phyloP scores from a whole-genome alignment of 2,113 vertebrate genomes.

The Mandrillus leucophaeus region DNA sequence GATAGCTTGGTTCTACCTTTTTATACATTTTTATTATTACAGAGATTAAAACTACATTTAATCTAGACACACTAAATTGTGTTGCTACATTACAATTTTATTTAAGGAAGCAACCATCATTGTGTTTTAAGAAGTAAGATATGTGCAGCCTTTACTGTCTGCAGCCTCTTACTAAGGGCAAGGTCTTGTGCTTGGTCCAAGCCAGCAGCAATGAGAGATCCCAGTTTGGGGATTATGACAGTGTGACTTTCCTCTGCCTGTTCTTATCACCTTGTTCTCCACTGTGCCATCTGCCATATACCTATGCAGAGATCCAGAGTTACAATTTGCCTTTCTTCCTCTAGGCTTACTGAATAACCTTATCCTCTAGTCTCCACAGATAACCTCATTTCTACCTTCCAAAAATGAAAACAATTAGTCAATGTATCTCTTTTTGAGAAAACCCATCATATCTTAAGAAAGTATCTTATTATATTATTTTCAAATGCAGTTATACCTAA shows the following conservation, averaged over 20 bases:
- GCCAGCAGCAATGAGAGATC: not conserved
- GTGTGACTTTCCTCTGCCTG: not conserved
- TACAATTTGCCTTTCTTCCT: not conserved
- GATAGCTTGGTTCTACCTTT: not conserved
- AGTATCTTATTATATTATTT: not conserved
- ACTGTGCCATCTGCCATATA: not conserved
- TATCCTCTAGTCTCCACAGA: not conserved
- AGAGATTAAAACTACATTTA: not conserved
- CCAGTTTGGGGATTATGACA: not conserved
- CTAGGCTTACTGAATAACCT: not conserved
- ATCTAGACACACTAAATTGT: not conserved
- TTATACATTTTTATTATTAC: not conserved
- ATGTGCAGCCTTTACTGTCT: not conserved
- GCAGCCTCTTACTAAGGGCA: not conserved
- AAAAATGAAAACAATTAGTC: not conserved
- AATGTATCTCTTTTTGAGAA: not conserved
- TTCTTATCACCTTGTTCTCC: not conserved
- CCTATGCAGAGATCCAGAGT: not conserved
- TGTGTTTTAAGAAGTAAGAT: not conserved
- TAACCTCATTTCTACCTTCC: not conserved
- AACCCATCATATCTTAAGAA: not conserved
- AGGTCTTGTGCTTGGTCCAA: not conserved
- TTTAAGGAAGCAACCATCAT: not conserved
- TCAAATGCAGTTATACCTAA: not conserved
- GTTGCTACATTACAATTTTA: not conserved